Conservation (phyloP, 2,888 invertebrate species). For the Rotaria socialis region DNA sequence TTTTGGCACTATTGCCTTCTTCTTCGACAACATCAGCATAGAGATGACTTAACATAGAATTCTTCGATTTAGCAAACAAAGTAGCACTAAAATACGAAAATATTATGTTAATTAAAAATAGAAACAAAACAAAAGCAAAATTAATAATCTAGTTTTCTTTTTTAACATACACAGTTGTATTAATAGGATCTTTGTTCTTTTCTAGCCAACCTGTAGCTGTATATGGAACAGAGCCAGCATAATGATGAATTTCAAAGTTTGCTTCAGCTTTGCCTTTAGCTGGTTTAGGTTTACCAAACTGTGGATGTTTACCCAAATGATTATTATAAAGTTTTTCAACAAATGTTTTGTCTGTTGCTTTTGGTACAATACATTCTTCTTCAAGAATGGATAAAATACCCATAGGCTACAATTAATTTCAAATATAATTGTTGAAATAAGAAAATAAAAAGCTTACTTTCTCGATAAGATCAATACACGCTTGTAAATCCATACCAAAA, state of each 20-base stretch:
- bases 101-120: not conserved
- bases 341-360: conserved; percentile 96
- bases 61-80: conserved; percentile 29
- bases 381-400: conserved; percentile 99
- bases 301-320: conserved; percentile 96
- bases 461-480: conserved; percentile 78
- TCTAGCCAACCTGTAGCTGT: conserved; percentile 84
- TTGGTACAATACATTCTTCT: conserved; percentile 99
- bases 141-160: not conserved
- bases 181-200: conserved; percentile 99
- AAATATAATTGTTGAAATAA: not conserved
- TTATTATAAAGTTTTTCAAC: conserved; percentile 96
- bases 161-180: conserved; percentile 76
- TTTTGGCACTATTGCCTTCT: conserved; percentile 62
- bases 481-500: conserved; percentile 91
- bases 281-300: conserved; percentile 84
- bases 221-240: conserved; percentile 80
- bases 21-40: conserved; percentile 48
- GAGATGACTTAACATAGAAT: conserved; percentile 25
- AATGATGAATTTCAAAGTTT: conserved; percentile 97
- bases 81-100: not conserved
- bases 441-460: conserved; percentile 51
- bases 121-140: not conserved
- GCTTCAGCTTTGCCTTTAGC: conserved; percentile 78
- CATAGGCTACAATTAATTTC: conserved; percentile 74